A percentile compares a stretch with the other conserved stretches of the same genome.
phyloP scores from a whole-genome alignment of 2,888 invertebrate species.

The Thera obeliscata region DNA sequence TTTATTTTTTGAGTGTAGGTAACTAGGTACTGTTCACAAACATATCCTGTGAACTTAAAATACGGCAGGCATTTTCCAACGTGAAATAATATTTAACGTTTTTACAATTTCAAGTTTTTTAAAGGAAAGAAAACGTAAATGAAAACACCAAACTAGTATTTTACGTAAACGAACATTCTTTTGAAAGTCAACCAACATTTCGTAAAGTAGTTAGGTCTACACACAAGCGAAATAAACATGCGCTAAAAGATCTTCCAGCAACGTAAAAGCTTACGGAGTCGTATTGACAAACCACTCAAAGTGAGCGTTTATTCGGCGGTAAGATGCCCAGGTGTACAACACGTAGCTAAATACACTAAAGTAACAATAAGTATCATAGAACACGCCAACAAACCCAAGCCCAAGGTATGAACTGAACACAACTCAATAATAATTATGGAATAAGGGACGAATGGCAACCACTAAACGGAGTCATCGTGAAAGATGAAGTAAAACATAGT shows the following conservation, averaged over 20 bases:
- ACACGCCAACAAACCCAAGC: neutral
- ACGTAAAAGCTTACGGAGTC: conserved; percentile 62
- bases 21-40: too few relatives aligned
- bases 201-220: conserved; percentile 20
- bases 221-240: conserved; percentile 26
- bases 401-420: neutral
- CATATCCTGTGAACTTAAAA: neutral
- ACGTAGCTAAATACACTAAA: conserved; percentile 41
- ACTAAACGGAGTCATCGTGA: too few relatives aligned
- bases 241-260: conserved; percentile 44
- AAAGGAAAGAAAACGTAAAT: neutral
- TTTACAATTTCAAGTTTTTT: neutral
- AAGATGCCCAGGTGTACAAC: conserved; percentile 52
- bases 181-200: conserved; percentile 13
- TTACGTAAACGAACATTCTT: conserved; percentile 4
- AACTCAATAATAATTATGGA: too few relatives aligned
- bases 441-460: too few relatives aligned
- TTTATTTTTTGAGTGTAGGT: too few relatives aligned
- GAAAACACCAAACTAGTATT: neutral
- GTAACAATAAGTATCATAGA: conserved; percentile 3
- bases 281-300: conserved; percentile 72
- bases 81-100: neutral
- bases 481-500: too few relatives aligned
- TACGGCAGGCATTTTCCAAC: neutral
- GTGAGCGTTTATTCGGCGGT: conserved; percentile 60